Base-by-base conservation (phyloP, 2,888 invertebrate genomes). In the Chesias legatella region DNA sequence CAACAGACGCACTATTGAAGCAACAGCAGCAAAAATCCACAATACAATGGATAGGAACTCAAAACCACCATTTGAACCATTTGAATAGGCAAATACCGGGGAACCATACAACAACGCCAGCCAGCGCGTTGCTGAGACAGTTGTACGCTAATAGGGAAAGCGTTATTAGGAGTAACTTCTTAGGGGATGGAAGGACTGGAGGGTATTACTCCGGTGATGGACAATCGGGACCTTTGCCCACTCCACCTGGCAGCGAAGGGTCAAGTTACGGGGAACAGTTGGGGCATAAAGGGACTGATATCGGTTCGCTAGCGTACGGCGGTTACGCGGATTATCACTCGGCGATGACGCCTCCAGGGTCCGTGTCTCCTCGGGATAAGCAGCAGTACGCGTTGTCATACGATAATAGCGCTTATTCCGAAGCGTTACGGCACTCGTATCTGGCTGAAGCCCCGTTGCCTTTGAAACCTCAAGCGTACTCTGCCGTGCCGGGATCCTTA, bases 281-380 rank as follows among this genome's bases (percentile, higher is more conserved):
- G 63, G 86, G 81, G 13, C 92, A 92, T 59, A 88, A 88, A 63
- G 73, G 79, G 25, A 85, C 86, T 7, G 88, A 88, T 48, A 81
- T 93, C 90, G 69, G 94, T 90, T 78, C 94, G 79, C 67, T 86
- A 57, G 81, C 86, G 29, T 88, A 88, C 43, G 84, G 85, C 17
- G 91, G 92, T 25, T 90, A 91, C 53, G 94, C 93, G 51, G 95
- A 95, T 66, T 96, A 96, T 65, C 97, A 97, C 75, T 94, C 96
- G 25, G 96, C 96, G 31, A 98, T 98, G 95, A 98, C 98, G 3
- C 98, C 98, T 35, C 98, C 98, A 34, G 96, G 97, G n/a, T 98
- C 98, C 2, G 98, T 98, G 1, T 98, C 98, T 3, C 98, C 98
- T 0, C 90, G 97, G 47, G 98, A 98, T 67, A 96, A 90, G 71